phyloP scores from a whole-genome alignment of 2,113 vertebrate species.

The Corythaixoides concolor region DNA sequence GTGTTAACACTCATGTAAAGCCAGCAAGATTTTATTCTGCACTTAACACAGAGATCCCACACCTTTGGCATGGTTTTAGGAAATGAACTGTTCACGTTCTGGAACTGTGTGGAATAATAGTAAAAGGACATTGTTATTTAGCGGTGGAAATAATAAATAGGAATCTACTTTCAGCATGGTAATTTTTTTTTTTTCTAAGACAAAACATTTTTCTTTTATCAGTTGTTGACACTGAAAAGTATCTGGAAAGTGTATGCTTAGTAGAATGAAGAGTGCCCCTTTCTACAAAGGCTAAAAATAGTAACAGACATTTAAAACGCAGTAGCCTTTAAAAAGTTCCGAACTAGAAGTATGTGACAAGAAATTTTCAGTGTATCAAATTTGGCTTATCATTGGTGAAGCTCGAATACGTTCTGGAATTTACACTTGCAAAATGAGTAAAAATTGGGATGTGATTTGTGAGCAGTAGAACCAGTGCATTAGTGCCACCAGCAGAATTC shows the following conservation, averaged over 20 bases:
- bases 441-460: neutral
- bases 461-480: neutral
- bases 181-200: neutral
- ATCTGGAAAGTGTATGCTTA: neutral
- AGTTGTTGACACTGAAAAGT: neutral
- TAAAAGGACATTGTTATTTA: neutral
- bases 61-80: neutral
- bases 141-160: neutral
- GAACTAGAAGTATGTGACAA: neutral
- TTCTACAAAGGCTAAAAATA: neutral
- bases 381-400: neutral
- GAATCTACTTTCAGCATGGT: neutral
- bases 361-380: neutral
- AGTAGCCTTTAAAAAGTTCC: neutral
- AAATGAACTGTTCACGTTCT: neutral
- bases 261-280: neutral
- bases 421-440: neutral
- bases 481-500: neutral
- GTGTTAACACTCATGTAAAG: neutral
- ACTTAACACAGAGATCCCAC: neutral
- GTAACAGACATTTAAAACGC: neutral
- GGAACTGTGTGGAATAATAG: neutral
- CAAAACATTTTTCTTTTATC: neutral
- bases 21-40: neutral
- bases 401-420: neutral